phyloP scores from a whole-genome alignment of 2,797 vertebrate species.

The Choloepus didactylus region DNA sequence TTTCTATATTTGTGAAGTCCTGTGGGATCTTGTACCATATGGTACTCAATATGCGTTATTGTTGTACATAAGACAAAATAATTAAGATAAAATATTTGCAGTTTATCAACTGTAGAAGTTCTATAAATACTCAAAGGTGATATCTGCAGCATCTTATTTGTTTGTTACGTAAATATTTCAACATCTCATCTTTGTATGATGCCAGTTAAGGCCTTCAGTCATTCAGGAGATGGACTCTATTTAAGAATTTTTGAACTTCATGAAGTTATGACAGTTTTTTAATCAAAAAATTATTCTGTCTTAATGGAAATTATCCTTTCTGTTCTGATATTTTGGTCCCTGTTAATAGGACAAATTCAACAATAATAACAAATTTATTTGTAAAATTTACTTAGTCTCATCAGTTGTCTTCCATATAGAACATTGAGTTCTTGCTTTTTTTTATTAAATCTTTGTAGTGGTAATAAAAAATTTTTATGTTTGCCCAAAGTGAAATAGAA shows the following conservation, averaged over 20 bases:
- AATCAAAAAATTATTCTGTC: background rate
- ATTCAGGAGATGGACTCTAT: background rate
- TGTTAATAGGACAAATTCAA: background rate
- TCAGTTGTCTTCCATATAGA: slow-evolving; percentile 39
- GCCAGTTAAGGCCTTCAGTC: background rate
- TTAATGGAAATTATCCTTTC: slow-evolving; percentile 46
- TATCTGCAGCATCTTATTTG: background rate
- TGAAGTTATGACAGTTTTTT: slow-evolving; percentile 17
- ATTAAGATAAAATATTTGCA: background rate
- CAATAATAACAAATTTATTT: slow-evolving; percentile 58
- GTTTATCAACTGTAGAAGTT: background rate
- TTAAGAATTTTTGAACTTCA: slow-evolving; percentile 50
- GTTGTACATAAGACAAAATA: background rate
- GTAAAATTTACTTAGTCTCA: slow-evolving; percentile 35
- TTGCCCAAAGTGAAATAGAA: slow-evolving; percentile 71
- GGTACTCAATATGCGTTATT: background rate
- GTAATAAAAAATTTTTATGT: slow-evolving; percentile 76
- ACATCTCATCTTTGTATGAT: background rate
- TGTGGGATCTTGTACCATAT: background rate
- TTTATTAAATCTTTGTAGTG: slow-evolving; percentile 52
- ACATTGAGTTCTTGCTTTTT: slow-evolving; percentile 58
- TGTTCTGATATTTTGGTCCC: slow-evolving; percentile 38
- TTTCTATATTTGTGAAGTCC: slow-evolving; percentile 14
- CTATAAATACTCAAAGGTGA: background rate
- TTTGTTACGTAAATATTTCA: background rate